Percentiles rank a stretch among this genome's conserved stretches.
These are phyloP conservation scores for Crenichthys baileyi DNA, from an alignment of 2,797 vertebrate genomes.

Conservation along the genomic window DNA sequence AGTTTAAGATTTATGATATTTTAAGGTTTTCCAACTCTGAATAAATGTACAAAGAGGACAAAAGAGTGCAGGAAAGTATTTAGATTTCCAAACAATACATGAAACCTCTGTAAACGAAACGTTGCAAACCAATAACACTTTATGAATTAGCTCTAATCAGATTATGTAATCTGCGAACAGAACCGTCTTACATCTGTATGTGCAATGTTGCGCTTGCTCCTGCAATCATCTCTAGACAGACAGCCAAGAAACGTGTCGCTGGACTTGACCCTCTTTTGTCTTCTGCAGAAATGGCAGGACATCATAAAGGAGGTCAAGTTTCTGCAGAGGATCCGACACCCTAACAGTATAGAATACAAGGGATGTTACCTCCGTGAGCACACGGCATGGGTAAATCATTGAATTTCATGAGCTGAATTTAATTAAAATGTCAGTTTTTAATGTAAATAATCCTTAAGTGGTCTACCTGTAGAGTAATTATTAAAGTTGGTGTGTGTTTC, in stretches of 20 bases:
- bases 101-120: neutral
- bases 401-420: neutral
- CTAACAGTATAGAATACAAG: conserved; percentile 99
- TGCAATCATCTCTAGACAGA: neutral
- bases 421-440: neutral
- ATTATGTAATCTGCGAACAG: conserved; percentile 55
- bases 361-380: conserved; percentile 98
- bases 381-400: conserved; percentile 92
- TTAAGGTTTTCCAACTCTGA: neutral
- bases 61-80: neutral
- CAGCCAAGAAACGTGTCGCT: neutral
- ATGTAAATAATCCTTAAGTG: neutral
- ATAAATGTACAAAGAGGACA: neutral
- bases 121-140: neutral
- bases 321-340: conserved; percentile 96
- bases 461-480: neutral
- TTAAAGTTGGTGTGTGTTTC: conserved; percentile 9
- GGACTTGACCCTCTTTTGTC: conserved; percentile 17
- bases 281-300: conserved; percentile 96
- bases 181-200: conserved; percentile 28
- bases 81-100: neutral
- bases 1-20: neutral
- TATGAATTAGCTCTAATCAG: conserved; percentile 53
- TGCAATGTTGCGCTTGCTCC: neutral
- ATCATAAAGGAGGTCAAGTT: conserved; percentile 99